These are phyloP conservation scores for Aphidius ervi DNA, from an alignment of 1,140 invertebrate species.

Conservation along the genomic window DNA sequence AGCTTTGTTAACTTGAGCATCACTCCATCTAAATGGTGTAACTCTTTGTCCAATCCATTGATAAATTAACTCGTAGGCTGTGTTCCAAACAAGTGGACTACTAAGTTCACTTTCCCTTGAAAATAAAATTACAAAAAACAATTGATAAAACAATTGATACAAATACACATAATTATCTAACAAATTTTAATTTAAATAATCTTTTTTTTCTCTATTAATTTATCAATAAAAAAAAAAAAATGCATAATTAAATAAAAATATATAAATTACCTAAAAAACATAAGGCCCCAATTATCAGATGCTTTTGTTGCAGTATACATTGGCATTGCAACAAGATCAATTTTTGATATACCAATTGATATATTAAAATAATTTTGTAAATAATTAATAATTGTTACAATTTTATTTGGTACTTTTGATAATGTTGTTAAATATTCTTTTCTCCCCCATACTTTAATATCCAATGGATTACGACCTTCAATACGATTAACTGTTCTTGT, in stretches of 20 bases:
- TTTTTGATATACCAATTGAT: constrained; percentile 65
- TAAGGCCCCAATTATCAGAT: constrained; percentile 72
- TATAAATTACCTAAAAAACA: constrained; percentile 67
- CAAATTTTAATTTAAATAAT: no score
- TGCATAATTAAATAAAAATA: not conserved
- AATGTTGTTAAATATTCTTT: constrained; percentile 64
- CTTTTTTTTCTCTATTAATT: no score
- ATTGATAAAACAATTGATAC: no score
- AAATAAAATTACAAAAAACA: constrained; percentile 27
- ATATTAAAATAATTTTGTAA: constrained; percentile 68
- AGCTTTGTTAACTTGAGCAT: constrained; percentile 67
- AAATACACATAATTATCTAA: no score
- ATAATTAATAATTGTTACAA: constrained; percentile 61
- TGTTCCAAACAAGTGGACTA: constrained; percentile 56
- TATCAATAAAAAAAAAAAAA: no score
- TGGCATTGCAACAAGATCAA: constrained; percentile 82
- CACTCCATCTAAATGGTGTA: constrained; percentile 68
- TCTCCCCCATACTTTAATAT: constrained; percentile 68
- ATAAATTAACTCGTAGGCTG: constrained; percentile 65
- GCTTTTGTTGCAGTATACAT: constrained; percentile 67
- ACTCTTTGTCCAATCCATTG: constrained; percentile 73
- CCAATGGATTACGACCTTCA: constrained; percentile 33
- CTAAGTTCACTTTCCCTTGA: constrained; percentile 67
- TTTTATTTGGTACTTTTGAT: constrained; percentile 60
- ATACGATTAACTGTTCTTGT: constrained; percentile 37